Evolutionary conservation across 53 echinoderm and acorn worm genomes (phyloP), one percentile per base, ranked within the genome.

Genomic region (Crossaster papposus): DNA sequence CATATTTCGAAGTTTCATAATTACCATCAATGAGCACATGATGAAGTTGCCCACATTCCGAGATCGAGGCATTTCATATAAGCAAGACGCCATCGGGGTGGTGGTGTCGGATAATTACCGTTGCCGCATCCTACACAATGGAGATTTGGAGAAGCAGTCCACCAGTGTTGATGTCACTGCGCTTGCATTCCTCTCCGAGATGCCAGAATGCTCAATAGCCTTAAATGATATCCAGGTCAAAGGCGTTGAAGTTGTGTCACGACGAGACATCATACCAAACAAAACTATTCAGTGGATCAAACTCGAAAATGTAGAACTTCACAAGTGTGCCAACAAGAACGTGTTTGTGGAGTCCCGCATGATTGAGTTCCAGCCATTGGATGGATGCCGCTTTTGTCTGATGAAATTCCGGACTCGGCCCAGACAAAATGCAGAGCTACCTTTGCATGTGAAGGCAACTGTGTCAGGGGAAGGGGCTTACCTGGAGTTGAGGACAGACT

Each of bases 261-360:
- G 91, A 38, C 94, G 94, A 30, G 96, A 97, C 83, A 97, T 96
- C 72, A 95, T 96, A 29, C 96, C 98, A 33, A 95, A 96, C 72
- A 97, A 93, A 71, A 92, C 93, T 13, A 83, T 92, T 23, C 90
- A 92, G 36, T 97, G 98, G 96, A 94, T 97, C 75, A 91, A 94
- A 77, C 86, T 97, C 82, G 93, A 96, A 54, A 73, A 90, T 24
- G 79, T 96, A 34, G 92, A 93, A 78, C 93, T 97, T 22, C 98
- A 97, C 87, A 93, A 94, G 80, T 96, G 98, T 65, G 92, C 93
- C 64, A 94, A 97, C 80, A 93, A 93, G 83, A 96, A 97, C 51
- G 89, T 93, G 24, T 97, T 96, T 77, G 91, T 81, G 28, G 95
- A 95, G 85, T 95, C 95, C 12, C 82, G 96, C 14, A 90, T 94